These are phyloP conservation scores for Acanthisitta chloris DNA, from an alignment of 2,113 vertebrate genomes.

Conservation along the genomic window DNA sequence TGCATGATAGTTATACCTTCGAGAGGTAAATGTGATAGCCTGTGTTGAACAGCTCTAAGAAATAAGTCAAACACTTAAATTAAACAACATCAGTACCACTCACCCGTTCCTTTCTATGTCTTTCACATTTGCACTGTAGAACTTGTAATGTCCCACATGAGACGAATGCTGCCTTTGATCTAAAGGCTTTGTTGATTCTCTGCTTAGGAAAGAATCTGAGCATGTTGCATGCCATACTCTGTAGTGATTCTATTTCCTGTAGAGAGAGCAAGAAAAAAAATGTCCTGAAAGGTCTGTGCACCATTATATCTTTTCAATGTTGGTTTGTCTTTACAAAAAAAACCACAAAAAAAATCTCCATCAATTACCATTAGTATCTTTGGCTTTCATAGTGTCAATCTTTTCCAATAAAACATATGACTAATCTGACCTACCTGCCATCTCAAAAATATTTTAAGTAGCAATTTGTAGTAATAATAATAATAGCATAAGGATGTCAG, in stretches of 20 bases:
- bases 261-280: not conserved
- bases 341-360: not conserved
- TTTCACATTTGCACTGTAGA: constrained; percentile 50
- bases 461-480: not conserved
- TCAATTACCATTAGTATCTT: not conserved
- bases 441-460: not conserved
- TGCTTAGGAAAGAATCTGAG: constrained; percentile 8
- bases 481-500: not conserved
- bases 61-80: not conserved
- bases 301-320: not conserved
- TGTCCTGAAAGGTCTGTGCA: not conserved
- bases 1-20: not conserved
- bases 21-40: not conserved
- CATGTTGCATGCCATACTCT: constrained; percentile 47
- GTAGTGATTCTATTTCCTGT: constrained; percentile 50
- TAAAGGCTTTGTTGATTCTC: constrained; percentile 10
- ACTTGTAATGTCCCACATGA: constrained; percentile 16
- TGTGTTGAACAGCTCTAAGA: not conserved
- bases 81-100: not conserved
- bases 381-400: not conserved
- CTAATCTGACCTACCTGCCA: not conserved
- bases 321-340: not conserved
- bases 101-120: constrained; percentile 15
- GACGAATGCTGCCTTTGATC: constrained; percentile 31
- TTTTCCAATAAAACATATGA: not conserved